Base-by-base conservation (phyloP, 1,140 invertebrate species). In the Drosophila bocki region DNA sequence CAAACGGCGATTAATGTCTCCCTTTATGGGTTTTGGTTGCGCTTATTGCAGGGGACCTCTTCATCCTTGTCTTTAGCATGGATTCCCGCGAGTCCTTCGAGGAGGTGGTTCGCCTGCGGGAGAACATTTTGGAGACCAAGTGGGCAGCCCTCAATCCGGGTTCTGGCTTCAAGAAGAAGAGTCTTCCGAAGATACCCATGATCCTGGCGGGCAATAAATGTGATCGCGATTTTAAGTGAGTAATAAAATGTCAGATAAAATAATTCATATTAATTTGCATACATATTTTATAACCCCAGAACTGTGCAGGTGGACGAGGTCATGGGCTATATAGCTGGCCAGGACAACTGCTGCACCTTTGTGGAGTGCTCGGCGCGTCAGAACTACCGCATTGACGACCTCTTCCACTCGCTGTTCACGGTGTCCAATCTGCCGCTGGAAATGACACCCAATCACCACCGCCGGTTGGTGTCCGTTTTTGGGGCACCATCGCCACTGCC, bases 371-470 rank as follows among this genome's bases (percentile, higher is more conserved):
- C 96, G 33, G 96, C 97, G 1, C 97, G 97, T 88, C 95, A 95
- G 80, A 97, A 97, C 90, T 94, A 95, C 63, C 95, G 95, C 81
- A 95, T 97, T 59, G 96, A 97, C 78, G 96, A 97, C 78, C 94
- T 97, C 5, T 97, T 97, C 92, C 96, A 96, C 87, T 95, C 96
- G 72, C 93, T 97, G 6, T 97, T 97, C 92, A 94, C 96, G 44
- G 94, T 96, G 11, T 96, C 96, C 9, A 96, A 96, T 84, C 93
- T 97, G 57, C 97, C 97, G 2, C 92, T 96, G 80, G 97, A 97
- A 93, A 97, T 97, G 97, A 96, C 96, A n/a, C 97, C 97, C 0
- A 97, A 97, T 84, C 95, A 97, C 84, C 97, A 97, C 91, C 95
- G 96, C 78, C 94, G 95, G 8, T 94, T 95, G n/a, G 95, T 95